Evolutionary conservation across 2,797 vertebrate genomes (phyloP).

Genomic region (Thamnophis elegans): DNA sequence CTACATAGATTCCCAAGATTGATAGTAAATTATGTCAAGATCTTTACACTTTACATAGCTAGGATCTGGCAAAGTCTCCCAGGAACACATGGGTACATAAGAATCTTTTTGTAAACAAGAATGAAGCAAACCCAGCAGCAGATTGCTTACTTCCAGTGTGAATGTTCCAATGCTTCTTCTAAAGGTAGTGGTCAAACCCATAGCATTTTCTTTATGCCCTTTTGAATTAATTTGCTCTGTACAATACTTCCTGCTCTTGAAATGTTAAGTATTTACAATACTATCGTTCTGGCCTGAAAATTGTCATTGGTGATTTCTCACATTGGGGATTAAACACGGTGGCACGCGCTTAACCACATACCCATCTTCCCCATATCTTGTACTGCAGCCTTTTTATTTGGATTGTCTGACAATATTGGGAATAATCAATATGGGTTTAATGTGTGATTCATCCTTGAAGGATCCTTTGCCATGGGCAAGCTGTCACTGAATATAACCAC

Average conservation of each 20-base stretch:
- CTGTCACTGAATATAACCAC: constrained; percentile 82
- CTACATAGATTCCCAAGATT: neutral
- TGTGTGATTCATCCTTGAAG: constrained; percentile 58
- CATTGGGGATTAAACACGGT: neutral
- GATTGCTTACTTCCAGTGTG: neutral
- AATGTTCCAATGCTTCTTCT: neutral
- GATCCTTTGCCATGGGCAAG: constrained; percentile 85
- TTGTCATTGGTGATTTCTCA: neutral
- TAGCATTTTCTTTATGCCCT: neutral
- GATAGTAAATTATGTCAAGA: neutral
- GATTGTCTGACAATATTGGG: neutral
- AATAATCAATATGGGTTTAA: neutral
- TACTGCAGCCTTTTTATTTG: neutral
- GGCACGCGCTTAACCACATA: neutral
- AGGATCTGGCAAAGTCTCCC: neutral
- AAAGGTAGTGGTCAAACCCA: neutral
- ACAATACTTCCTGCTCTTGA: neutral
- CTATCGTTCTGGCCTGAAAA: neutral
- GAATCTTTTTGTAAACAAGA: neutral
- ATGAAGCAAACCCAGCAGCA: neutral
- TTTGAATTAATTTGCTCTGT: neutral
- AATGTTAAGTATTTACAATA: neutral
- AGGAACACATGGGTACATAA: neutral
- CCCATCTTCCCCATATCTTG: neutral
- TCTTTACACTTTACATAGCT: neutral